These are phyloP conservation scores for Octomys mimax DNA, from an alignment of 2,797 vertebrate species.

Conservation along the genomic window DNA sequence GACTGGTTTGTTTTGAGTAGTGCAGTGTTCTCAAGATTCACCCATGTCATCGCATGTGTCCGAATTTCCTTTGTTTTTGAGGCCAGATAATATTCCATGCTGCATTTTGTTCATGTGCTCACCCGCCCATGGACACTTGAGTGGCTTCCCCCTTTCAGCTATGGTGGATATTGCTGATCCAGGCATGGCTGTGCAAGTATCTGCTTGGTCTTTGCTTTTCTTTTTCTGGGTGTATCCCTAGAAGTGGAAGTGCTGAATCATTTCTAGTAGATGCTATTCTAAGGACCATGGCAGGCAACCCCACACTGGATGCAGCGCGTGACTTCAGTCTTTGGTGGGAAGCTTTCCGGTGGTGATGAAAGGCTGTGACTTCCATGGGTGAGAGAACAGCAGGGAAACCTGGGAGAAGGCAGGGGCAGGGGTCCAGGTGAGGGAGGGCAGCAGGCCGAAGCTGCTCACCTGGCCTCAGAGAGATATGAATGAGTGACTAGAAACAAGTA, in stretches of 20 bases:
- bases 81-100: not conserved
- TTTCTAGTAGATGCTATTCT: not conserved
- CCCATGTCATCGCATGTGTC: too few species aligned
- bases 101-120: not conserved
- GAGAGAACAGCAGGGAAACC: not conserved
- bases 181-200: not conserved
- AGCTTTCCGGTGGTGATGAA: not conserved
- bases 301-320: not conserved
- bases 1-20: not conserved
- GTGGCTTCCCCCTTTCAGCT: not conserved
- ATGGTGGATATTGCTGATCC: not conserved
- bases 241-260: not conserved
- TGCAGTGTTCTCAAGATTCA: not conserved
- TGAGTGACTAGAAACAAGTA: not conserved
- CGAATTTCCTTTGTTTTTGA: not conserved
- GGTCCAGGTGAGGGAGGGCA: not conserved
- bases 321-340: not conserved
- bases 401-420: not conserved
- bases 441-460: not conserved
- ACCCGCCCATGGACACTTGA: not conserved
- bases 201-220: not conserved
- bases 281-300: not conserved
- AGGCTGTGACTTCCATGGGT: not conserved
- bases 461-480: not conserved
- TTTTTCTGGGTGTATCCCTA: not conserved